These are phyloP conservation scores for Gastrophryne carolinensis DNA, from an alignment of 2,797 vertebrate genomes.

Conservation along the genomic window DNA sequence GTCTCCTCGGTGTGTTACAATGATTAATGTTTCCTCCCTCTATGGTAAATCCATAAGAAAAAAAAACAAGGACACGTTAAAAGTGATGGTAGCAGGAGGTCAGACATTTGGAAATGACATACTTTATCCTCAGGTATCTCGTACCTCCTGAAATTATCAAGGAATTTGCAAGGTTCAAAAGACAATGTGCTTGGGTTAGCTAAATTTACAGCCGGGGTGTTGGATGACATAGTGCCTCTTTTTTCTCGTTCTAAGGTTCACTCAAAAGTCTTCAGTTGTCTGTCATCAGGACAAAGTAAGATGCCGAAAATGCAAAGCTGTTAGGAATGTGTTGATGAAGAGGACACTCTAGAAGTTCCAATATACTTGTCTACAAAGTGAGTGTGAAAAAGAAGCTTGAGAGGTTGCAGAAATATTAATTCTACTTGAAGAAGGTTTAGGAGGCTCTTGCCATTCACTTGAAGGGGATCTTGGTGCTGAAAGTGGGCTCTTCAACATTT, in stretches of 20 bases:
- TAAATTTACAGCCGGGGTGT: slow-evolving; percentile 69
- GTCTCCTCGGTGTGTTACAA: slow-evolving; percentile 55
- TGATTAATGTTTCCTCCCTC: slow-evolving; percentile 58
- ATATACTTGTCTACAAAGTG: slow-evolving; percentile 64
- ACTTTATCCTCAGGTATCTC: slow-evolving; percentile 64
- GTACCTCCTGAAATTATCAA: slow-evolving; percentile 68
- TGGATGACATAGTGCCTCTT: slow-evolving; percentile 63
- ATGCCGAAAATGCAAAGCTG: slow-evolving; percentile 61
- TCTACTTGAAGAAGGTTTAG: slow-evolving; percentile 35
- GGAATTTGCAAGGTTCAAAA: slow-evolving; percentile 65
- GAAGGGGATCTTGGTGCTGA: slow-evolving; percentile 71
- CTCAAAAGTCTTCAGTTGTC: slow-evolving; percentile 65
- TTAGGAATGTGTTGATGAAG: slow-evolving; percentile 77
- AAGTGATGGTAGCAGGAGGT: slow-evolving; percentile 57
- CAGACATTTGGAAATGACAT: slow-evolving; percentile 63
- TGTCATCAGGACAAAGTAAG: slow-evolving; percentile 67
- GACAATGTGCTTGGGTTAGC: slow-evolving; percentile 66
- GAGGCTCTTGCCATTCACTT: slow-evolving; percentile 48
- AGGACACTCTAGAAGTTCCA: slow-evolving; percentile 70
- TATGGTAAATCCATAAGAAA: slow-evolving; percentile 23
- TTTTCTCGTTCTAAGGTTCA: slow-evolving; percentile 56
- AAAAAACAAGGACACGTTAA: slow-evolving; percentile 36
- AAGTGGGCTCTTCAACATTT: slow-evolving; percentile 82
- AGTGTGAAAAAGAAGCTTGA: slow-evolving; percentile 72
- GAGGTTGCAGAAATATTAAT: slow-evolving; percentile 57